Evolutionary conservation across 2,888 invertebrate species (phyloP).

Genomic region (Sinentomon sp.): DNA sequence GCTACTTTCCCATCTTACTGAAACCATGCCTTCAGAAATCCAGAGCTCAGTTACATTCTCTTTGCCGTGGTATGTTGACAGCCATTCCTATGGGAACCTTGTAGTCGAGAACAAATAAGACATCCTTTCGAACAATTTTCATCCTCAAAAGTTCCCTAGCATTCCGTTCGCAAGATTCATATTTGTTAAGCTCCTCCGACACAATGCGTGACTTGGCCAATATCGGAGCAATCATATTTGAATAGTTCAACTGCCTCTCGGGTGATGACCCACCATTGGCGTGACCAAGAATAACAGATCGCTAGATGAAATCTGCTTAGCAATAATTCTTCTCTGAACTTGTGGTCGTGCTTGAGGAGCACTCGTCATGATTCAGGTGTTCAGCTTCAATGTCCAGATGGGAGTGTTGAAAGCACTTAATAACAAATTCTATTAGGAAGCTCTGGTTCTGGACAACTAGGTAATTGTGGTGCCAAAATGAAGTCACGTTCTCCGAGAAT

Average conservation of each 20-base stretch:
- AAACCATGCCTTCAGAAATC: slow-evolving; percentile 65
- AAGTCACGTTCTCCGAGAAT: too few species aligned
- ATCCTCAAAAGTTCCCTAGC: slow-evolving; percentile 80
- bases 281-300: too few species aligned
- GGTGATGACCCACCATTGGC: slow-evolving; percentile 72
- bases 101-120: slow-evolving; percentile 47
- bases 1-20: slow-evolving; percentile 42
- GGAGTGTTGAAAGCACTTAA: too few species aligned
- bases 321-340: too few species aligned
- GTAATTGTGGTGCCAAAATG: too few species aligned
- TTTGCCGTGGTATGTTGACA: slow-evolving; percentile 55
- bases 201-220: too few species aligned
- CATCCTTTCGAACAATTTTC: slow-evolving; percentile 69
- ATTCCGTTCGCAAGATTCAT: slow-evolving; percentile 93
- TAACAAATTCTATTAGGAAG: too few species aligned
- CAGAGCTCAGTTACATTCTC: slow-evolving; percentile 67
- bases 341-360: too few species aligned
- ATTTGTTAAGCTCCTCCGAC: slow-evolving; percentile 37
- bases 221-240: slow-evolving; percentile 75
- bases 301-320: too few species aligned
- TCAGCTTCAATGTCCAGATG: too few species aligned
- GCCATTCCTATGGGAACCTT: slow-evolving; percentile 56
- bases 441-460: too few species aligned
- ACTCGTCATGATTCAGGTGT: too few species aligned
- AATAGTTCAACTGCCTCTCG: slow-evolving; percentile 69